Evolutionary conservation across 92 coral and sea anemone genomes (phyloP), one percentile per base, ranked within the genome.

Genomic region (Zoanthus solanderi): DNA sequence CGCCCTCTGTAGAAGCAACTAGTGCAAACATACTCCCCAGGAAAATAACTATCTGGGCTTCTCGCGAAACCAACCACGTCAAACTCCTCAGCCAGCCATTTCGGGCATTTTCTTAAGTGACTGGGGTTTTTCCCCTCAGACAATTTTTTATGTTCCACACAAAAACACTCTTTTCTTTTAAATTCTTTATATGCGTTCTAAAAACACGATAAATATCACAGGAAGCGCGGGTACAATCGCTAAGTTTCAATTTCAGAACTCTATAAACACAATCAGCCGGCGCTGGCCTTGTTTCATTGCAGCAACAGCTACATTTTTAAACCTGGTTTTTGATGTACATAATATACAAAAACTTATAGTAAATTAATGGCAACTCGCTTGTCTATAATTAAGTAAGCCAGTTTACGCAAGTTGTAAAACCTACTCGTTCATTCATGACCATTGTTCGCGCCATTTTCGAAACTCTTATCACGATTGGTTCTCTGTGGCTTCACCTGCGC

Each of bases 11-110:
- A 73, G 42, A 42, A 73, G 54, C 78, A 44, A 42, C 47, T 13
- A 29, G 23, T 73, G 57, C 78, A 73, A 73, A 73, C 78, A 73
- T 73, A 45, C 44, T 71, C 78, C 47, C 78, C 78, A 17, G 78
- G 78, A 73, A 73, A 73, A 73, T 42, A 73, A 42, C 42, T 73
- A 15, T 73, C 78, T 15, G 37, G 78, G 78, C 56, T 73, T 18
- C 78, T 73, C 54, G 15, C 78, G 17, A 73, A 73, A 73, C 78
- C 50, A 32, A 32, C 14, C 18, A 28, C 30, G 76, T 72, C 76
- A 3, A 72, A 30, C 52, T 37, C 5, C 76, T 67, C 73, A 60
- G 66, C 66, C 3, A 60, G 66, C 66, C 66, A 60, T 60, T 60
- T 15, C 6, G 66, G 66, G 23, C 66, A 67, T 9, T 67, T 67